A percentile compares a stretch with the other conserved stretches of the same genome.
Conservation (phyloP, 2,113 vertebrate genomes). For the Psophia crepitans region DNA sequence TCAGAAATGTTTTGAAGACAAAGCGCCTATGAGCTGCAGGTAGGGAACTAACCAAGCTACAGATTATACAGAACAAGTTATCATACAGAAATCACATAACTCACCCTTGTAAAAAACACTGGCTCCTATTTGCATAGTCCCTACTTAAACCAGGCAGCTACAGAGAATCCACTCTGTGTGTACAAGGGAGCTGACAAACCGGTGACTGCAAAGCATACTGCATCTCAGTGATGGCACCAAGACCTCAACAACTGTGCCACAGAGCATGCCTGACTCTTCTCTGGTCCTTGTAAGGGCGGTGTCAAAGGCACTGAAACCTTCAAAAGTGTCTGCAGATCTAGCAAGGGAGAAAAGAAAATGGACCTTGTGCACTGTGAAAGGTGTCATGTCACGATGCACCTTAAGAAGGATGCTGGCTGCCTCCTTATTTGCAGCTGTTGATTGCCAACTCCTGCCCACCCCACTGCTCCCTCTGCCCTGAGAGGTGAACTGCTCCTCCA, state of each 20-base stretch:
- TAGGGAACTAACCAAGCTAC: neutral
- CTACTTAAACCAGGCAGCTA: neutral
- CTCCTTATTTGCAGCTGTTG: neutral
- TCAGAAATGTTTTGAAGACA: neutral
- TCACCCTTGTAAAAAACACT: neutral
- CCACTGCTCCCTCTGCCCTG: neutral
- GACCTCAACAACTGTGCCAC: neutral
- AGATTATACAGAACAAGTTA: neutral
- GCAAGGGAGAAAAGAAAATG: neutral
- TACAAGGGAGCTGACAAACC: neutral
- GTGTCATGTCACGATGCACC: rapidly evolving
- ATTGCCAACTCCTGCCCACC: neutral
- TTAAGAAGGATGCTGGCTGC: neutral
- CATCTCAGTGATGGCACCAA: neutral
- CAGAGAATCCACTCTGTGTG: neutral
- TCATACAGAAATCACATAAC: neutral
- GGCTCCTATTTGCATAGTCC: neutral
- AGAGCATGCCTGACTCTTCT: neutral
- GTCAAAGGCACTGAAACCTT: neutral
- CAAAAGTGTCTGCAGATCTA: neutral
- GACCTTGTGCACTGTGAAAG: neutral
- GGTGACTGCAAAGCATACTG: neutral
- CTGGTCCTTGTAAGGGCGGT: too few species aligned
- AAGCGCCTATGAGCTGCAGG: neutral
- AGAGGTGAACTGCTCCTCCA: neutral